Conservation (phyloP, 2,113 vertebrate genomes). For the Pangasianodon hypophthalmus region DNA sequence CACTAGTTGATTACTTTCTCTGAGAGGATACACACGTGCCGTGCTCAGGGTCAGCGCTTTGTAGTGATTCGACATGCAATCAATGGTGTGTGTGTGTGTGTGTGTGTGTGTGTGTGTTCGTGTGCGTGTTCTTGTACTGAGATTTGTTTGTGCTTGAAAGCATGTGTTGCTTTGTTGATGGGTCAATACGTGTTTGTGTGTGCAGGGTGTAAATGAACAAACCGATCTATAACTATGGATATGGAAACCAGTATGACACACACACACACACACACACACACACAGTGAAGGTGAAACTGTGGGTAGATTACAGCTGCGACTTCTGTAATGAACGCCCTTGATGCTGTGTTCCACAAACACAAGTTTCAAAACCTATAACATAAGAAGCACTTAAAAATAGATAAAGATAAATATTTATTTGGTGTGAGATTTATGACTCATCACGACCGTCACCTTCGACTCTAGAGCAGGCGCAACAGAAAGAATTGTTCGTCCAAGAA, state of each 20-base stretch:
- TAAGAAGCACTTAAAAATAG: background rate
- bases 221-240: constrained; percentile 30
- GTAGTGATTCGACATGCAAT: constrained; percentile 58
- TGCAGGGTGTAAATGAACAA: constrained; percentile 45
- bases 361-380: background rate
- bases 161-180: constrained; percentile 56
- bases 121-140: constrained; percentile 57
- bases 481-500: background rate
- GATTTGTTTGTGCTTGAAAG: constrained; percentile 64
- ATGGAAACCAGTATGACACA: constrained; percentile 13
- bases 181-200: constrained; percentile 53
- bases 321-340: background rate
- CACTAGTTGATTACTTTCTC: constrained; percentile 9
- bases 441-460: background rate
- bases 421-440: background rate
- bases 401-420: background rate
- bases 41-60: constrained; percentile 44
- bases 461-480: background rate
- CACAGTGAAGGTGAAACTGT: constrained; percentile 14
- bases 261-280: constrained; percentile 20
- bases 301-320: background rate
- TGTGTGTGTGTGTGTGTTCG: constrained; percentile 53
- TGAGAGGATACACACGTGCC: constrained; percentile 7
- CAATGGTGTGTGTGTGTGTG: constrained; percentile 55
- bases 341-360: background rate